These are phyloP conservation scores for Adela reaumurella DNA, from an alignment of 2,888 invertebrate species.

Conservation along the genomic window DNA sequence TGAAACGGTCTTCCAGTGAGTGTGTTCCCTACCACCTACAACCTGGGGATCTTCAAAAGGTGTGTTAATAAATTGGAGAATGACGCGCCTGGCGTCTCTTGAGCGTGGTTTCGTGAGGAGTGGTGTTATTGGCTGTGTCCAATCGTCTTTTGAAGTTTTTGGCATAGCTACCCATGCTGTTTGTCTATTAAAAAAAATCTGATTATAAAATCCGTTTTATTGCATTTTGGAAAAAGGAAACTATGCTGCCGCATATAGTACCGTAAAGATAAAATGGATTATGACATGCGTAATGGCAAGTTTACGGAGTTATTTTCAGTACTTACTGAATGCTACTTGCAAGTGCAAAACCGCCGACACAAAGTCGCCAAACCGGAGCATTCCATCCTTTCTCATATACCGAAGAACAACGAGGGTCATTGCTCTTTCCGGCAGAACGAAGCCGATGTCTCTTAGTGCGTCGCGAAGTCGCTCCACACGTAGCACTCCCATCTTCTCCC, in stretches of 20 bases:
- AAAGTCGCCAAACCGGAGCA: constrained; percentile 87
- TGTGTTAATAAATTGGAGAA: no score
- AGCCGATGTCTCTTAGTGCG: constrained; percentile 83
- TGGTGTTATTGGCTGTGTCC: no score
- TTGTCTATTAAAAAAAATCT: no score
- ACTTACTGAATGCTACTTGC: constrained; percentile 83
- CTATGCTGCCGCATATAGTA: background rate
- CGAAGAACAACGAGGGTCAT: constrained; percentile 77
- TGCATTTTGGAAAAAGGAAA: background rate
- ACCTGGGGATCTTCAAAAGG: no score
- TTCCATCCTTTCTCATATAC: constrained; percentile 91
- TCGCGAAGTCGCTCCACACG: constrained; percentile 82
- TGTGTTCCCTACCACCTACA: no score
- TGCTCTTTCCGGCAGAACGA: constrained; percentile 80
- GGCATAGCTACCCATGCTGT: no score
- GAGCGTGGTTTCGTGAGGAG: no score
- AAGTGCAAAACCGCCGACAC: constrained; percentile 86
- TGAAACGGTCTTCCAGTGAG: no score
- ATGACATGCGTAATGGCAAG: background rate
- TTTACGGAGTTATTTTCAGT: background rate
- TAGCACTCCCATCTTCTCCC: constrained; percentile 86
- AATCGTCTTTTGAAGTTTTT: no score
- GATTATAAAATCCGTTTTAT: no score
- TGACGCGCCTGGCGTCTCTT: no score
- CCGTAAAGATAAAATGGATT: background rate